Conservation (phyloP, 2,113 vertebrate genomes). For the Trochalopteron elliotii region DNA sequence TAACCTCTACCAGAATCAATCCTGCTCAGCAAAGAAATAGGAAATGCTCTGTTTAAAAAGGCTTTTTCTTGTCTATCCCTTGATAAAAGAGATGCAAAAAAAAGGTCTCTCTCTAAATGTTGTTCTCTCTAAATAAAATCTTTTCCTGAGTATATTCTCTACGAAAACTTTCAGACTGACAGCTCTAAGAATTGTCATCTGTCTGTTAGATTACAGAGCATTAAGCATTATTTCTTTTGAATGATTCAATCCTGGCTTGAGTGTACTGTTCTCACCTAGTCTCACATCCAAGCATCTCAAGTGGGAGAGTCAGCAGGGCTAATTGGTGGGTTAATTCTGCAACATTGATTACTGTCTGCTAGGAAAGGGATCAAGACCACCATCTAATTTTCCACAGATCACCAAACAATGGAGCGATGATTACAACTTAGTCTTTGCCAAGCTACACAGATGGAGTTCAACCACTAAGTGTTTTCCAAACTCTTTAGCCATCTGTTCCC, state of each 20-base stretch:
- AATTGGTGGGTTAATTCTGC: background rate
- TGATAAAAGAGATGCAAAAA: background rate
- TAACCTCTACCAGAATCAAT: background rate
- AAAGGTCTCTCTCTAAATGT: too few species aligned
- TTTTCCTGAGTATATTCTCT: background rate
- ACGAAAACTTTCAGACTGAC: background rate
- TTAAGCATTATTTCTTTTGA: background rate
- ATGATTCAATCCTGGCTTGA: background rate
- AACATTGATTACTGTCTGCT: background rate
- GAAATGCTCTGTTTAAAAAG: background rate
- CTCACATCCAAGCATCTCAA: background rate
- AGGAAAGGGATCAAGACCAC: background rate
- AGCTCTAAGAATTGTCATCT: background rate
- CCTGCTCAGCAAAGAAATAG: background rate
- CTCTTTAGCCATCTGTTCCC: background rate
- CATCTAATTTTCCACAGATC: background rate
- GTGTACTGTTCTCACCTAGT: background rate
- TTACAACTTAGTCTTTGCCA: background rate
- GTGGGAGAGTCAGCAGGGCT: background rate
- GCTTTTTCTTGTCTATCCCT: background rate
- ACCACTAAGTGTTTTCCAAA: background rate
- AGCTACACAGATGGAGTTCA: background rate
- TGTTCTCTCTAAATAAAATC: background rate
- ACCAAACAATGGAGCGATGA: background rate
- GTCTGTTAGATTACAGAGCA: background rate